A percentile compares a stretch with the other conserved stretches of the same genome.
These are phyloP conservation scores for Echiichthys vipera DNA, from an alignment of 2,797 vertebrate genomes.

Conservation along the genomic window DNA sequence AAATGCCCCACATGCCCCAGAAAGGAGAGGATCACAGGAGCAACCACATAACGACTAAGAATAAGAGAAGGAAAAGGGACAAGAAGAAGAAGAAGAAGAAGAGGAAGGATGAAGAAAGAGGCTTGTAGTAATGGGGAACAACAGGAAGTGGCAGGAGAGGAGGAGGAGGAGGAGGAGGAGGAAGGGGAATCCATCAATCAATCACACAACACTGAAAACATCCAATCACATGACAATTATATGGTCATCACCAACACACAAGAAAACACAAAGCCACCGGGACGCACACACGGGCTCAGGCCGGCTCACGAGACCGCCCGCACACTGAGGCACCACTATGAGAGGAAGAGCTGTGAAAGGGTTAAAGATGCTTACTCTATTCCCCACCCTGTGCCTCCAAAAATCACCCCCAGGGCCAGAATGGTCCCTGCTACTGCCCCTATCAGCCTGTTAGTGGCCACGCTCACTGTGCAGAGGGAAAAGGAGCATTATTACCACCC, in stretches of 20 bases:
- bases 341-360: slow-evolving; percentile 86
- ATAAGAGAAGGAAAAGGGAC: slow-evolving; percentile 69
- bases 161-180: slow-evolving; percentile 19
- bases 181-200: slow-evolving; percentile 84
- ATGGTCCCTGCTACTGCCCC: slow-evolving; percentile 99
- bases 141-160: slow-evolving; percentile 67
- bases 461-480: slow-evolving; percentile 98
- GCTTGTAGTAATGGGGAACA: slow-evolving; percentile 72
- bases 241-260: slow-evolving; percentile 89
- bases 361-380: slow-evolving; percentile 99
- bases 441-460: slow-evolving; percentile 99
- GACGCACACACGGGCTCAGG: slow-evolving; percentile 88
- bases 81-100: slow-evolving; percentile 47
- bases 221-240: slow-evolving; percentile 90
- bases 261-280: slow-evolving; percentile 89
- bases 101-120: slow-evolving; percentile 68
- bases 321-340: slow-evolving; percentile 91
- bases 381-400: slow-evolving; percentile 99
- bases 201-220: slow-evolving; percentile 91
- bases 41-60: slow-evolving; percentile 87
- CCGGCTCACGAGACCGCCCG: slow-evolving; percentile 87
- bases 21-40: slow-evolving; percentile 95
- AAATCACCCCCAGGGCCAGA: slow-evolving; percentile 99
- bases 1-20: slow-evolving; percentile 97
- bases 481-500: slow-evolving; percentile 89